These are phyloP conservation scores for Drosophila meridiana DNA, from an alignment of 2,888 invertebrate species.

Conservation along the genomic window DNA sequence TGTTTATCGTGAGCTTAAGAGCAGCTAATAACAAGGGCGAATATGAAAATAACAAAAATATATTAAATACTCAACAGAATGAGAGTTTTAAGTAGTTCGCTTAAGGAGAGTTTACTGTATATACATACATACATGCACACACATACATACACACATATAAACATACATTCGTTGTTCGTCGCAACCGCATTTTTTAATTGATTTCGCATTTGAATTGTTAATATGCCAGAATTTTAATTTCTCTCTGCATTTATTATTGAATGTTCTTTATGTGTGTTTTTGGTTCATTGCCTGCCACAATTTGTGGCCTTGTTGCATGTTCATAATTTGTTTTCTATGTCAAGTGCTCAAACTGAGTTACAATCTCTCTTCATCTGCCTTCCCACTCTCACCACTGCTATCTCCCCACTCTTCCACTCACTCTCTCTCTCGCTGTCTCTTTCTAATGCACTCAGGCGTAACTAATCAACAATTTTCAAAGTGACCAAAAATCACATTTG, in stretches of 20 bases:
- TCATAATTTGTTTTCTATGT: slow-evolving; percentile 30
- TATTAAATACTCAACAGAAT: not conserved
- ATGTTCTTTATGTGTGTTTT: slow-evolving; percentile 13
- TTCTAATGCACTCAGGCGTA: slow-evolving; percentile 66
- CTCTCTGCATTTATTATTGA: slow-evolving; percentile 39
- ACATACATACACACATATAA: slow-evolving; percentile 11
- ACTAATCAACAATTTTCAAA: slow-evolving; percentile 80
- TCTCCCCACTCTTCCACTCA: not conserved
- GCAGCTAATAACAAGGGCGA: not conserved
- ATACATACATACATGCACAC: not conserved
- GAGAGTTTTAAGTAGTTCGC: not conserved
- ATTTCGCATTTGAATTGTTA: slow-evolving; percentile 75
- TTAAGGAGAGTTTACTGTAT: not conserved
- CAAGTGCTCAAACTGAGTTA: slow-evolving; percentile 44
- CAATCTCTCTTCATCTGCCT: slow-evolving; percentile 15
- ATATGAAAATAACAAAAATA: not conserved
- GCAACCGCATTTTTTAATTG: slow-evolving; percentile 75
- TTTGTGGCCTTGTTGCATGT: slow-evolving; percentile 22
- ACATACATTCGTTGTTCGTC: slow-evolving; percentile 52
- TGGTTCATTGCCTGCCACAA: slow-evolving; percentile 29
- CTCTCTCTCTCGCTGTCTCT: slow-evolving; percentile 6
- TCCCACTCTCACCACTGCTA: not conserved
- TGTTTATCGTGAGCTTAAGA: not conserved
- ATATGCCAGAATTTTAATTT: slow-evolving; percentile 52
- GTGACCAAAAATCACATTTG: slow-evolving; percentile 77